Evolutionary conservation across 2,797 vertebrate species (phyloP).

Genomic region (Malurus splendens): DNA sequence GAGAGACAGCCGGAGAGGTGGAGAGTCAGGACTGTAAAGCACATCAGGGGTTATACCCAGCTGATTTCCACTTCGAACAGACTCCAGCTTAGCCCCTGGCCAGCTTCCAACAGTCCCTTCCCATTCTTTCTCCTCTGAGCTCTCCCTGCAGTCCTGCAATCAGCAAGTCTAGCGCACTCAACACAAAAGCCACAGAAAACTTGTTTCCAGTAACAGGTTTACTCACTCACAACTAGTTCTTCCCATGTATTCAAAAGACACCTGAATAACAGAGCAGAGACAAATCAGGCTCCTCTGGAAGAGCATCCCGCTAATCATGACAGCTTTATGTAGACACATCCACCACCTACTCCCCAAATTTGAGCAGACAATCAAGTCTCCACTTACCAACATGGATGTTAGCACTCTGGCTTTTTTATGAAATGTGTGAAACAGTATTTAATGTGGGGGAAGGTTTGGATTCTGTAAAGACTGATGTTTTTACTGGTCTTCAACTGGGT

Average conservation of each 20-base stretch:
- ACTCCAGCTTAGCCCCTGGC: background rate
- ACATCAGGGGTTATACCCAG: background rate
- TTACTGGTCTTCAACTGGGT: background rate
- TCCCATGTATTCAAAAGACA: background rate
- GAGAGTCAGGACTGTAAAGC: background rate
- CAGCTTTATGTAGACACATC: background rate
- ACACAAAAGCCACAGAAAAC: background rate
- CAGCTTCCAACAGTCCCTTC: background rate
- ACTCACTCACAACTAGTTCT: background rate
- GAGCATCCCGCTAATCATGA: background rate
- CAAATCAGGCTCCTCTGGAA: background rate
- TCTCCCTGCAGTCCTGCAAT: background rate
- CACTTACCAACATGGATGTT: background rate
- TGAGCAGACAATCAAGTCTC: background rate
- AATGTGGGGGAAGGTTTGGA: background rate
- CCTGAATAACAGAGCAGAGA: background rate
- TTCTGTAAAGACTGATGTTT: background rate
- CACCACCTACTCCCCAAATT: rapidly evolving
- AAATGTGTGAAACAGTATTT: background rate
- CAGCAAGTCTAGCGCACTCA: background rate
- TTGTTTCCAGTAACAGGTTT: background rate
- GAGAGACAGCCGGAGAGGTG: background rate
- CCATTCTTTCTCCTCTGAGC: background rate
- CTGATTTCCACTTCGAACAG: background rate
- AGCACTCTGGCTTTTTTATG: background rate